Evolutionary conservation across 2,113 vertebrate species (phyloP).

Genomic region (Sylvietta virens): DNA sequence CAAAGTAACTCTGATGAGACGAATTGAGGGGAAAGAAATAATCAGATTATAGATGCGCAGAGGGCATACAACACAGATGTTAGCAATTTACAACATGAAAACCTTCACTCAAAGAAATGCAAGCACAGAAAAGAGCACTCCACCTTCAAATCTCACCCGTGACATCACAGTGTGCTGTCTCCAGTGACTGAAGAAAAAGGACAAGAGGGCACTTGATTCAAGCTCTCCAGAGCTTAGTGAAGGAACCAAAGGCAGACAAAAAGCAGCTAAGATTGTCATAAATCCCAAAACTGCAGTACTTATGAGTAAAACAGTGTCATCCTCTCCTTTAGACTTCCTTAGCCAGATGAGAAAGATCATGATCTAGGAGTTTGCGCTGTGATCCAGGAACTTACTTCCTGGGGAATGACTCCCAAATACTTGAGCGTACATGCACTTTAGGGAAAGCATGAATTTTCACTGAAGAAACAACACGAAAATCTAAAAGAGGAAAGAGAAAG

Average conservation of each 20-base stretch:
- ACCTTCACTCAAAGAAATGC: background rate
- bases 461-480: background rate
- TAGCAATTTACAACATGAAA: constrained; percentile 2
- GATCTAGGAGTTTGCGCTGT: background rate
- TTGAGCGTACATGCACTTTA: background rate
- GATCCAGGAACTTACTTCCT: background rate
- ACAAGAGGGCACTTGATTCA: background rate
- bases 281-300: background rate
- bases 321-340: background rate
- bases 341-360: background rate
- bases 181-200: background rate
- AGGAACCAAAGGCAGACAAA: background rate
- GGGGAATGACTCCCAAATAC: background rate
- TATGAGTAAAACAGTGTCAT: background rate
- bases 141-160: background rate
- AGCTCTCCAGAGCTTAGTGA: background rate
- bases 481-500: background rate
- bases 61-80: background rate
- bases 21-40: background rate
- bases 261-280: background rate
- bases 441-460: background rate
- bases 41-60: background rate
- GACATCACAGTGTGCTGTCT: background rate
- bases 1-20: background rate
- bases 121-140: background rate